A percentile compares a stretch with the other conserved stretches of the same genome.
phyloP scores from a whole-genome alignment of 2,888 invertebrate genomes.

The Lasioglossum leucozonium region DNA sequence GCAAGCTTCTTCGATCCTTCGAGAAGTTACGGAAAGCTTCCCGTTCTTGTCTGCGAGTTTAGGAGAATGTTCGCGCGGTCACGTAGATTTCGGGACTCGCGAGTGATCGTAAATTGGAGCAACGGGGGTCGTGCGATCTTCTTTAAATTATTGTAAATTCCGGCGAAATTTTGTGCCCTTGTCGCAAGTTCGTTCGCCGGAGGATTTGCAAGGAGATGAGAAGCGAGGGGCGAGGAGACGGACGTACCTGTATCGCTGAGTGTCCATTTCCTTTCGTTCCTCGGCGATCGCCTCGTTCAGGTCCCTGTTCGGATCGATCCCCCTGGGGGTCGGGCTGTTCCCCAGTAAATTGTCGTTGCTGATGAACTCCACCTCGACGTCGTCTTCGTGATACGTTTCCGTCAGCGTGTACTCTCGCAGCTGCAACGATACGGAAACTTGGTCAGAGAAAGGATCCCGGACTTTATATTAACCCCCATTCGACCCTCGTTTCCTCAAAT shows the following conservation, averaged over 20 bases:
- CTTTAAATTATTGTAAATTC: not conserved
- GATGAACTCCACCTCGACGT: conserved; percentile 85
- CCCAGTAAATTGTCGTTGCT: conserved; percentile 80
- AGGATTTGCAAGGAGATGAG: conserved; percentile 38
- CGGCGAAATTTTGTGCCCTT: not conserved
- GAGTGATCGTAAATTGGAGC: not conserved
- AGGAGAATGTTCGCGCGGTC: no score
- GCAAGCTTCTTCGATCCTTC: not conserved
- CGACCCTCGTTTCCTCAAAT: not conserved
- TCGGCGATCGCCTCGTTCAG: conserved; percentile 92
- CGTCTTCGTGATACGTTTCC: conserved; percentile 94
- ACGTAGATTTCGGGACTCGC: not conserved
- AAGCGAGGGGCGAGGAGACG: conserved; percentile 35
- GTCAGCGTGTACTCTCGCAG: conserved; percentile 94
- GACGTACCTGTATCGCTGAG: conserved; percentile 82
- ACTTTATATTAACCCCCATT: not conserved
- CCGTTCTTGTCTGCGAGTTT: not conserved
- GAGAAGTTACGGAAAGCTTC: not conserved
- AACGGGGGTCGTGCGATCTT: no score
- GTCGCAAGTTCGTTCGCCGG: not conserved
- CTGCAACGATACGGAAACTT: conserved; percentile 84
- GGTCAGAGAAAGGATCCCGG: not conserved
- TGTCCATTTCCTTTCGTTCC: conserved; percentile 89
- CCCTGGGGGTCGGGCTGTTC: conserved; percentile 84
- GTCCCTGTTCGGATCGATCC: conserved; percentile 89